Conservation (phyloP, 1,140 invertebrate species). For the Chironomus tepperi region DNA sequence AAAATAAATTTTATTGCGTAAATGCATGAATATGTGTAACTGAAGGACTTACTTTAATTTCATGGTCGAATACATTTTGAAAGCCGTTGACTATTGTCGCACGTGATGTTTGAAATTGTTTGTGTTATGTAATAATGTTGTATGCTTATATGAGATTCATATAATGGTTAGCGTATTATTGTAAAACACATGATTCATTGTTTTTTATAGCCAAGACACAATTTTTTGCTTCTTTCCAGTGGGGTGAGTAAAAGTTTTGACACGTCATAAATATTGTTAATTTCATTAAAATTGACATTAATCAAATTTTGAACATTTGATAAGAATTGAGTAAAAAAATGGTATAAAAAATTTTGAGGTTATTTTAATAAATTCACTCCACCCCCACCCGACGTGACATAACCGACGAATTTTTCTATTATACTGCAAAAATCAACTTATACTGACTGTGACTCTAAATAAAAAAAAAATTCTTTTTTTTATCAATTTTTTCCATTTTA, state of each 20-base stretch:
- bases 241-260: background rate
- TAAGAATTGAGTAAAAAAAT: background rate
- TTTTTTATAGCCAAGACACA: background rate
- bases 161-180: background rate
- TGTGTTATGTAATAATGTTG: background rate
- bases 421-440: background rate
- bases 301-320: background rate
- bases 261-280: background rate
- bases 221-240: background rate
- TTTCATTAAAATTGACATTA: background rate
- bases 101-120: background rate
- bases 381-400: background rate
- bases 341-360: background rate
- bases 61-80: background rate
- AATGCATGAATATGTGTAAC: background rate
- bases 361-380: background rate
- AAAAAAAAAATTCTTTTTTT: background rate
- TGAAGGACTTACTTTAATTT: background rate
- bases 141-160: background rate
- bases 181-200: background rate
- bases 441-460: background rate
- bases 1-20: background rate
- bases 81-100: background rate
- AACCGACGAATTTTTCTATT: background rate
- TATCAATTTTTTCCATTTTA: constrained; percentile 9